These are phyloP conservation scores for Dryobates pubescens DNA, from an alignment of 2,797 vertebrate species.

Conservation along the genomic window DNA sequence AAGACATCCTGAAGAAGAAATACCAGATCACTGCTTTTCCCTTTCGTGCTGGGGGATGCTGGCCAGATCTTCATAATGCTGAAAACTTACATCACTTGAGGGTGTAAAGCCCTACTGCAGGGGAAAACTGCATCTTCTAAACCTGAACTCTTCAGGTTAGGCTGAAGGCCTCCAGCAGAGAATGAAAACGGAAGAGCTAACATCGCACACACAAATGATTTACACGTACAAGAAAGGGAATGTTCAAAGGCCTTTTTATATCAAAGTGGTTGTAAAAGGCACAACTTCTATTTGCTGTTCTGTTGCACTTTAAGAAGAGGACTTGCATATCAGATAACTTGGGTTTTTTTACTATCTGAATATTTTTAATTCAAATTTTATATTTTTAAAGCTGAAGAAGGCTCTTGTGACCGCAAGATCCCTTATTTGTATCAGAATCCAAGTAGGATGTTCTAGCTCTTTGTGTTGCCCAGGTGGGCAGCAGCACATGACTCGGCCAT, in stretches of 20 bases:
- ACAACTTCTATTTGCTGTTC: slow-evolving; percentile 56
- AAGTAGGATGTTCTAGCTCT: slow-evolving; percentile 33
- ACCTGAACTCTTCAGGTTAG: not conserved
- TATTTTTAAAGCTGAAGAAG: slow-evolving; percentile 60
- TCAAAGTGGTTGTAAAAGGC: slow-evolving; percentile 47
- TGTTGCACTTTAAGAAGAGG: slow-evolving; percentile 61
- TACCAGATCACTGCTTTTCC: not conserved
- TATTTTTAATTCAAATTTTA: slow-evolving; percentile 64
- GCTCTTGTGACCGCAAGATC: slow-evolving; percentile 45
- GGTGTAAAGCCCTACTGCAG: not conserved
- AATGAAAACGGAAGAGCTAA: not conserved
- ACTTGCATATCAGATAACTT: slow-evolving; percentile 56
- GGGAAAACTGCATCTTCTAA: not conserved
- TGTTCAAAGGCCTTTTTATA: slow-evolving; percentile 50
- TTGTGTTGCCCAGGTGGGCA: not conserved
- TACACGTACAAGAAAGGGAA: not conserved
- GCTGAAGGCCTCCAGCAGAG: slow-evolving; percentile 6
- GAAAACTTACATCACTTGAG: not conserved
- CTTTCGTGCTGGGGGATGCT: not conserved
- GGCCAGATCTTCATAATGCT: not conserved
- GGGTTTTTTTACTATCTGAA: slow-evolving; percentile 56
- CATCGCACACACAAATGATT: not conserved
- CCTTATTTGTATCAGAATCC: slow-evolving; percentile 46
- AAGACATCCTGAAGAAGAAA: not conserved
- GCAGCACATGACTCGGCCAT: not conserved